Evolutionary conservation across 2,797 vertebrate species (phyloP), one percentile per base, ranked within the genome.

Genomic region (Alcedo atthis): DNA sequence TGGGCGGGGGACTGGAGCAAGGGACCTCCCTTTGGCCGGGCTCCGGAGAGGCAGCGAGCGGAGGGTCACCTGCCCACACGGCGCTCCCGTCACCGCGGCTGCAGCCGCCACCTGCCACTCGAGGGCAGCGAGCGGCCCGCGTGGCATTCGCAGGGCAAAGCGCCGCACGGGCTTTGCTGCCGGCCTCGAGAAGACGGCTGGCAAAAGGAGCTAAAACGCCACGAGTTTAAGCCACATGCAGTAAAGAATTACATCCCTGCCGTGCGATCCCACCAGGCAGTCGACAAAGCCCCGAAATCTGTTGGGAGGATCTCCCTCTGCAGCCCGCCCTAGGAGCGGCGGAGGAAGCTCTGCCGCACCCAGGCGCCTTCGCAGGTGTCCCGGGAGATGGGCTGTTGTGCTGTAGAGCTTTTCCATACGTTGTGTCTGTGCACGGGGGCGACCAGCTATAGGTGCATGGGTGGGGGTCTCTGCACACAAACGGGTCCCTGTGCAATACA

Each of bases 371-470:
- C 8, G 2, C 0, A 3, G 55, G 49, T 28, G 46, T 64, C 80
- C 57, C 0, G 0, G 4, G 75, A 85, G 75, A 59, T 7, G 70
- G 5, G 19, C 22, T 24, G 1, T 58, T 18, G 33, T 1, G 0
- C 15, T 12, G 0, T 1, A 5, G 3, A 7, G 67, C 13, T 10
- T 49, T 28, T 28, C 71, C 64, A 5, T 21, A 24, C 20, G 0
- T 6, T 1, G 0, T 15, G 3, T 10, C 42, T 8, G 14, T 8
- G 14, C 42, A 1, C 1, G 0, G 13, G 19, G 9, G 5, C 3
- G n/a, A 10, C 16, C 26, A 5, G 25, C 26, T 12, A 0, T 12
- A 15, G 35, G 9, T 16, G 40, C 10, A 4, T 0, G 2, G 15
- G 2, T 4, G 25, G 33, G 26, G 59, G 8, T 12, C 24, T 24